Percentiles rank a stretch among this genome's conserved stretches.
phyloP scores from a whole-genome alignment of 2,888 invertebrate species.

The Conchocele bisecta region DNA sequence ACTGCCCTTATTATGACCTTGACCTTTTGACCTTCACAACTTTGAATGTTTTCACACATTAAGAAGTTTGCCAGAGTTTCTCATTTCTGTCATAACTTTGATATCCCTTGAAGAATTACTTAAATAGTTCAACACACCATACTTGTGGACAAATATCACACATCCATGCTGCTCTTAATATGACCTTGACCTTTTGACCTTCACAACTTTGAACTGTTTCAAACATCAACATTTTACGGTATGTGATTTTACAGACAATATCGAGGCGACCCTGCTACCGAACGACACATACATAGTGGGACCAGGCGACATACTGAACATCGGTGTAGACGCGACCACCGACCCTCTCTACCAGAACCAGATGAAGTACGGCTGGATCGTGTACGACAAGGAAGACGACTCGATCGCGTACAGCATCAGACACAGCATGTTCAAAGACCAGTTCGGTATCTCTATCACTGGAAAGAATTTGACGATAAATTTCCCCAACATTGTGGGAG shows the following conservation, averaged over 20 bases:
- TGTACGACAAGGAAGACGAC: background rate
- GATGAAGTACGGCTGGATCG: conserved; percentile 35
- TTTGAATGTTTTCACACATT: no score
- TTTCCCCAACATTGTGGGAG: conserved; percentile 21
- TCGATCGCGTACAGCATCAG: background rate
- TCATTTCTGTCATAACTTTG: no score
- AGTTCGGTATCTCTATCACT: background rate
- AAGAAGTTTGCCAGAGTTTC: no score
- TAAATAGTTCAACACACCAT: no score
- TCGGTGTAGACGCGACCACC: conserved; percentile 35
- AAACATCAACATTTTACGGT: background rate
- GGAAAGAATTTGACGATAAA: conserved; percentile 26
- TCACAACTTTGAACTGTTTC: no score
- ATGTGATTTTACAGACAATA: conserved; percentile 17
- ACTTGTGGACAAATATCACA: no score
- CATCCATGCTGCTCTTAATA: no score
- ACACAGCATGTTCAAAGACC: no score
- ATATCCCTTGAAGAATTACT: no score
- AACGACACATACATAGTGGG: conserved; percentile 35
- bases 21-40: no score
- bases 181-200: no score
- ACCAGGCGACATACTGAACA: conserved; percentile 14
- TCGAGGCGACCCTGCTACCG: conserved; percentile 10
- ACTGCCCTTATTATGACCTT: no score
- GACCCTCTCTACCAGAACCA: conserved; percentile 12